A percentile compares a stretch with the other conserved stretches of the same genome.
phyloP scores from a whole-genome alignment of 2,888 invertebrate species.

The Timema cristinae region DNA sequence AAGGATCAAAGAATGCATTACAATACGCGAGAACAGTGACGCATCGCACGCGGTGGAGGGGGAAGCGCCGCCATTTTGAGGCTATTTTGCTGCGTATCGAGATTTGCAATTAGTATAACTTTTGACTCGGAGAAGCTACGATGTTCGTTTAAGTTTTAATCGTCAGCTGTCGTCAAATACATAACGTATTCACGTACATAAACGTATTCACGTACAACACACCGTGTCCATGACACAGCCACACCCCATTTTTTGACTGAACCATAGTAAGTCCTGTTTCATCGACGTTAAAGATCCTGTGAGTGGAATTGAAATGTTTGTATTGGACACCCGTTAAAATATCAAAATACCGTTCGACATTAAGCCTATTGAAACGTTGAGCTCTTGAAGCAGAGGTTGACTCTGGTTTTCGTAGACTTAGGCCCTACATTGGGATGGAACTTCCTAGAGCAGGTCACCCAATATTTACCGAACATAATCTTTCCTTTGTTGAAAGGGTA shows the following conservation, averaged over 20 bases:
- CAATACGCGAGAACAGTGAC: no score
- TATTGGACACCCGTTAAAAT: conserved; percentile 12
- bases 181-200: no score
- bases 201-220: no score
- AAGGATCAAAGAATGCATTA: no score
- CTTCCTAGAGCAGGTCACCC: conserved; percentile 22
- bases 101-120: no score
- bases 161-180: no score
- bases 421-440: conserved; percentile 14
- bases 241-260: conserved; percentile 9
- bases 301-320: conserved; percentile 16
- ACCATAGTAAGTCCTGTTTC: conserved; percentile 27
- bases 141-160: no score
- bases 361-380: conserved; percentile 26
- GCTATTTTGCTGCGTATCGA: no score
- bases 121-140: no score
- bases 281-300: conserved; percentile 28
- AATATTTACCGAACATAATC: conserved; percentile 29
- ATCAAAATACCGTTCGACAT: conserved; percentile 24
- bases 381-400: conserved; percentile 27
- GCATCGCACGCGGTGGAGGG: no score
- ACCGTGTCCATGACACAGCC: no score
- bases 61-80: no score
- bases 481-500: conserved; percentile 29
- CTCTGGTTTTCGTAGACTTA: conserved; percentile 26